A percentile compares a stretch with the other conserved stretches of the same genome.
Evolutionary conservation across 2,113 vertebrate genomes (phyloP).

Genomic region (Calidris pygmaea): DNA sequence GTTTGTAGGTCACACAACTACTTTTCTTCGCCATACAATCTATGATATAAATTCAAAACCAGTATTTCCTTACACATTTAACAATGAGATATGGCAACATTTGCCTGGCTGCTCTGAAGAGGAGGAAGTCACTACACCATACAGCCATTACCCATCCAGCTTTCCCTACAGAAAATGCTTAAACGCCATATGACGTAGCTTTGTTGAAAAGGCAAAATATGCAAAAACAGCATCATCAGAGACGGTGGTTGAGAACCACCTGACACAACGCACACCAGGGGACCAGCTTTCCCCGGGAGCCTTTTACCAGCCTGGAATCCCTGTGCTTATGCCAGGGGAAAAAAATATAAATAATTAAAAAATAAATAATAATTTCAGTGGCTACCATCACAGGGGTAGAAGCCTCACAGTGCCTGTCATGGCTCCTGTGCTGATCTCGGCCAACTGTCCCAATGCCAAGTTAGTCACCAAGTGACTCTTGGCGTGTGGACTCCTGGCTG

Average conservation of each 20-base stretch:
- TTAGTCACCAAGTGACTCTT: neutral
- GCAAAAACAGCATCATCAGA: neutral
- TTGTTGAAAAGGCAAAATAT: neutral
- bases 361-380: neutral
- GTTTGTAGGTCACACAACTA: neutral
- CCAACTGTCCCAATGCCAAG: neutral
- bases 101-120: neutral
- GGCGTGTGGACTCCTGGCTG: rapidly evolving
- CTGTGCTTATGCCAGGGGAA: neutral
- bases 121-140: neutral
- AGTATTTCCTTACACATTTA: neutral
- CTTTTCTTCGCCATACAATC: neutral
- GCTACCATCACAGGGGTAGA: neutral
- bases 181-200: neutral
- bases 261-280: neutral
- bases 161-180: neutral
- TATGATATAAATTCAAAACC: neutral
- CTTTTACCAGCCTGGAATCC: neutral
- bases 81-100: neutral
- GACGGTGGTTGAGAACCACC: neutral
- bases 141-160: neutral
- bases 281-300: neutral
- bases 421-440: neutral
- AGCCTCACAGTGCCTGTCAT: neutral
- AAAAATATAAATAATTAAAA: neutral